Conservation (phyloP, 2,888 invertebrate species). For the Hyles lineata region DNA sequence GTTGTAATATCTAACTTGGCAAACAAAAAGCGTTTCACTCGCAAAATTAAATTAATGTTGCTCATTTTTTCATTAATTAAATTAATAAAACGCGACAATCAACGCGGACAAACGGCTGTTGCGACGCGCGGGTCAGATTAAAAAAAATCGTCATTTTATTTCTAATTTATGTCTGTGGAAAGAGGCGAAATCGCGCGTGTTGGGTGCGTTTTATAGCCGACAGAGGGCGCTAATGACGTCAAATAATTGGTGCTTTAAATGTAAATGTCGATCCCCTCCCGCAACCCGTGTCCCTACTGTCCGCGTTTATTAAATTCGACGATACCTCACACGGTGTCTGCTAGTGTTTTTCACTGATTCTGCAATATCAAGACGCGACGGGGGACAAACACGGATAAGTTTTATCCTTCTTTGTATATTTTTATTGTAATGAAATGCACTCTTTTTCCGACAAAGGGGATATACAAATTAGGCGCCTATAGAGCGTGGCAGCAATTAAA, state of each 20-base stretch:
- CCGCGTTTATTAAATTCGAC: conserved; percentile 77
- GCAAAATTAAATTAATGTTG: conserved; percentile 26
- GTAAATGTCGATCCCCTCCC: conserved; percentile 81
- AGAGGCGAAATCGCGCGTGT: conserved; percentile 64
- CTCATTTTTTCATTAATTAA: conserved; percentile 16
- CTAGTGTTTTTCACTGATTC: conserved; percentile 34
- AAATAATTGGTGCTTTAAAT: conserved; percentile 85
- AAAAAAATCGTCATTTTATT: conserved; percentile 73
- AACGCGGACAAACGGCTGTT: conserved; percentile 48
- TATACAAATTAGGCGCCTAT: neutral
- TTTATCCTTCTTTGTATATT: neutral
- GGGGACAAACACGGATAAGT: neutral
- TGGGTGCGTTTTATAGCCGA: conserved; percentile 82
- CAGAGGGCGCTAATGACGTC: conserved; percentile 83
- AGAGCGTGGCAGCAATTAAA: neutral
- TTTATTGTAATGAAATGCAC: neutral
- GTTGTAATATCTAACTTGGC: neutral
- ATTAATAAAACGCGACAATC: conserved; percentile 32
- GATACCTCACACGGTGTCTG: conserved; percentile 53
- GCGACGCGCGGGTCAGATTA: conserved; percentile 61
- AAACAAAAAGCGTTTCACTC: conserved; percentile 8
- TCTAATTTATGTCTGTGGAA: conserved; percentile 78
- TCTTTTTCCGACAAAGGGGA: neutral
- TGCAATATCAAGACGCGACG: neutral
- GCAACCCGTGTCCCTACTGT: conserved; percentile 32